Evolutionary conservation across 2,888 invertebrate genomes (phyloP).

Genomic region (Caenorhabditis sulstoni): DNA sequence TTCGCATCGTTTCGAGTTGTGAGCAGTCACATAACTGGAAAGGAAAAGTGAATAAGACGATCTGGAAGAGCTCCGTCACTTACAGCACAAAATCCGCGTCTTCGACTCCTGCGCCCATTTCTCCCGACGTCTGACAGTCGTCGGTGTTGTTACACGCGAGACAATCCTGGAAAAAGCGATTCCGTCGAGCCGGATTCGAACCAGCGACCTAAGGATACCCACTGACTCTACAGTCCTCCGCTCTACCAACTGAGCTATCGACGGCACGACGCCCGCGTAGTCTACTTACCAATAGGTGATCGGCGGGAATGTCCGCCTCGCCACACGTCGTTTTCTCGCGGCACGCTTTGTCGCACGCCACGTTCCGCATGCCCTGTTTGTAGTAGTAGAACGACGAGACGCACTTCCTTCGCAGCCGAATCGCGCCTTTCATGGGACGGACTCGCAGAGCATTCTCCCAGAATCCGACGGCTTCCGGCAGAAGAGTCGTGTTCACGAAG

Average conservation of each 20-base stretch:
- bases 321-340: slow-evolving; percentile 89
- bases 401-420: slow-evolving; percentile 69
- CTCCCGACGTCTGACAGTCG: slow-evolving; percentile 85
- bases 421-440: slow-evolving; percentile 51
- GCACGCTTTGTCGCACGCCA: slow-evolving; percentile 80
- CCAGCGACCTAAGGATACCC: slow-evolving; percentile 73
- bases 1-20: slow-evolving; percentile 84
- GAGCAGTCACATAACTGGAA: slow-evolving; percentile 65
- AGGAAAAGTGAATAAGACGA: background rate
- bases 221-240: slow-evolving; percentile 65
- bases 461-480: slow-evolving; percentile 72
- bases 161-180: slow-evolving; percentile 63
- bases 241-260: slow-evolving; percentile 71
- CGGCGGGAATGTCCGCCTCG: slow-evolving; percentile 92
- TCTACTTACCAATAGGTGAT: slow-evolving; percentile 91
- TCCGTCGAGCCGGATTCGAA: slow-evolving; percentile 74
- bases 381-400: slow-evolving; percentile 66
- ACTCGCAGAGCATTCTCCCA: slow-evolving; percentile 71
- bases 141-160: slow-evolving; percentile 61
- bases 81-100: slow-evolving; percentile 96
- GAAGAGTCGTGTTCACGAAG: slow-evolving; percentile 66
- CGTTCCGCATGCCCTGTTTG: slow-evolving; percentile 59
- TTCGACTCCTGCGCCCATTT: slow-evolving; percentile 82
- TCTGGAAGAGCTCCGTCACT: background rate
- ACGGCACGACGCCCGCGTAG: slow-evolving; percentile 45